A percentile compares a stretch with the other conserved stretches of the same genome.
phyloP scores from a whole-genome alignment of 2,797 vertebrate species.

The Anabacerthia variegaticeps region DNA sequence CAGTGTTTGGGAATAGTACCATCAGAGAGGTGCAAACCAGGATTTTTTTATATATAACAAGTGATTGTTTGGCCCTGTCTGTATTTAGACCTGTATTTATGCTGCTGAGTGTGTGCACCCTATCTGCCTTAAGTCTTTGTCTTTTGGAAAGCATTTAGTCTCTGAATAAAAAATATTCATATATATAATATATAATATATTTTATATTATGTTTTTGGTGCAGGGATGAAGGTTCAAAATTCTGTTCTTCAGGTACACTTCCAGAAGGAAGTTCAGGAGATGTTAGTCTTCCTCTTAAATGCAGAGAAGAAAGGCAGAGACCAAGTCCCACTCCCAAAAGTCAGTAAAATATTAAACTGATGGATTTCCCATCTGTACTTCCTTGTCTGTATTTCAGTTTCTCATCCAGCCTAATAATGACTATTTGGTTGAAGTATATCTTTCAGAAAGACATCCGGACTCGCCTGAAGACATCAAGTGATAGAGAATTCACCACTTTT shows the following conservation, averaged over 20 bases:
- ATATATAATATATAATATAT: background rate
- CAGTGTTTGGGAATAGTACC: background rate
- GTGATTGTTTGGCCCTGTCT: background rate
- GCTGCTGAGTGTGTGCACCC: background rate
- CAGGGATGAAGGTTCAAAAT: background rate
- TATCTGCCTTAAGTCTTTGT: background rate
- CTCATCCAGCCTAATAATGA: background rate
- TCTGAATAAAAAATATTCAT: background rate
- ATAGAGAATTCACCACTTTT: background rate
- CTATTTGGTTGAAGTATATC: slow-evolving; percentile 3
- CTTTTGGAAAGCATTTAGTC: background rate
- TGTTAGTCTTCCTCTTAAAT: background rate
- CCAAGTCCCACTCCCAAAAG: background rate
- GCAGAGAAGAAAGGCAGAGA: background rate
- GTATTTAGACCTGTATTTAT: background rate
- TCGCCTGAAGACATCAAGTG: background rate
- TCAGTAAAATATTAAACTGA: background rate
- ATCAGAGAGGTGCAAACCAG: background rate
- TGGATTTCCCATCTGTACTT: background rate
- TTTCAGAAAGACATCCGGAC: slow-evolving; percentile 6
- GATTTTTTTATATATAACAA: background rate
- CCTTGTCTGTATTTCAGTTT: background rate
- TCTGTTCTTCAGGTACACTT: background rate
- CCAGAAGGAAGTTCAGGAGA: background rate
- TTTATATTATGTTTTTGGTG: background rate